These are phyloP conservation scores for Triplophysa dalaica DNA, from an alignment of 2,113 vertebrate genomes.

Conservation along the genomic window DNA sequence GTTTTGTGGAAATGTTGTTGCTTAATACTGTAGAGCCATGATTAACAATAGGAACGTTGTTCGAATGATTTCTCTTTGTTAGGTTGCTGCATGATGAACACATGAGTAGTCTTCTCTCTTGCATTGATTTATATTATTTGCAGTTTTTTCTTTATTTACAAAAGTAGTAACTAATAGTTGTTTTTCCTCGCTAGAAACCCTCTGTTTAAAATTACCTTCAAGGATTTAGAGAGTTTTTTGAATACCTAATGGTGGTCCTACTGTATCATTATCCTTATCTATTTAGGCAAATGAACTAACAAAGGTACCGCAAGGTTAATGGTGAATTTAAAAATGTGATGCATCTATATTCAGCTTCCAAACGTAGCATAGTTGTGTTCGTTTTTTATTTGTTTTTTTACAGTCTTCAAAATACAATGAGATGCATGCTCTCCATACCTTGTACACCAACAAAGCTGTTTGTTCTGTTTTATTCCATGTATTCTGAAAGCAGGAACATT, in stretches of 20 bases:
- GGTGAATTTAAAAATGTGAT: background rate
- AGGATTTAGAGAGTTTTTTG: background rate
- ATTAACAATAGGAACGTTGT: no score
- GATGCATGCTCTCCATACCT: background rate
- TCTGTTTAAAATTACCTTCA: background rate
- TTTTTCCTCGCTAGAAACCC: background rate
- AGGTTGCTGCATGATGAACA: no score
- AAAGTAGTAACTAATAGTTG: background rate
- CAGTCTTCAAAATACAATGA: background rate
- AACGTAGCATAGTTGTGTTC: background rate
- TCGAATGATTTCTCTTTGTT: no score
- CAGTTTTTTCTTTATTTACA: background rate
- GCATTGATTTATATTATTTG: no score
- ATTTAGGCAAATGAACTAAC: background rate
- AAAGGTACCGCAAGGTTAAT: background rate
- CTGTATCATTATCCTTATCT: background rate
- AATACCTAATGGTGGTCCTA: background rate
- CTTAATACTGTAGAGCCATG: background rate
- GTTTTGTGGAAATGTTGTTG: background rate
- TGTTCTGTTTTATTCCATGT: background rate
- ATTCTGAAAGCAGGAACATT: background rate
- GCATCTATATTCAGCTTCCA: background rate
- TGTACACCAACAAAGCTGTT: conserved; percentile 26
- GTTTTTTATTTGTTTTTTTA: background rate
- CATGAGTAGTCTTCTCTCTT: no score